Base-by-base conservation (phyloP, 2,113 vertebrate species). In the Aspidoscelis tigris region DNA sequence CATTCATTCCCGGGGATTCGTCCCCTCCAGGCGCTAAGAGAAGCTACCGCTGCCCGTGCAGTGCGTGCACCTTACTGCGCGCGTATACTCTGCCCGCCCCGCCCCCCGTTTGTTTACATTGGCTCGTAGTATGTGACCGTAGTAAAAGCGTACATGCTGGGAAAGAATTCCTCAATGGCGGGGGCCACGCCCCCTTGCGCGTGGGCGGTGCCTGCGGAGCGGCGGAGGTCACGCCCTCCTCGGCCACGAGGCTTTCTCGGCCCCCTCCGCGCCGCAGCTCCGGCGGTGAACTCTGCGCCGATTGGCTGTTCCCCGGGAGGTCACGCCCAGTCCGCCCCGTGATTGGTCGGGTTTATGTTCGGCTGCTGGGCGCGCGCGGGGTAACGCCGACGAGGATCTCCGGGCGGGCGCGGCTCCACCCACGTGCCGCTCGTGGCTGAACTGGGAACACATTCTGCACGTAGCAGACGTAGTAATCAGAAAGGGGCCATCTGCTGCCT, bases 141-240 rank as follows among this genome's bases (percentile, higher is more conserved):
- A 78, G 91, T 88, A 64, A 7, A 79, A 53, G 68, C 44, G 55
- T 91, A 94, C 95, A 95, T 95, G 93, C 92, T 5, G 1, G 0
- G 2, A 26, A 0, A 22, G 33, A 43, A 88, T 79, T 93, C 88
- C 88, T 91, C 96, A 97, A 97, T 97, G 97, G 97, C 97, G 96
- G 93, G 90, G 89, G 55, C 83, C 88, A 58, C 94, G 86, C 93
- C 94, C 90, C 87, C 76, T 41, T 16, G 41, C 10, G 70, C 4
- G 85, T 85, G 61, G 84, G 73, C 66, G 66, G 65, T 2, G 72
- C 72, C 50, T 24, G 41, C 3, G n/a, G 2, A 50, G 16, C 39
- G 2, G 1, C 7, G 14, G 14, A 16, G 53, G 55, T 0, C 80
- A 26, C 53, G 43, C 85, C 68, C 21, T 26, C n/a, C 53, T 47